Base-by-base conservation (phyloP, 1,140 invertebrate genomes). In the Chelonus insularis region DNA sequence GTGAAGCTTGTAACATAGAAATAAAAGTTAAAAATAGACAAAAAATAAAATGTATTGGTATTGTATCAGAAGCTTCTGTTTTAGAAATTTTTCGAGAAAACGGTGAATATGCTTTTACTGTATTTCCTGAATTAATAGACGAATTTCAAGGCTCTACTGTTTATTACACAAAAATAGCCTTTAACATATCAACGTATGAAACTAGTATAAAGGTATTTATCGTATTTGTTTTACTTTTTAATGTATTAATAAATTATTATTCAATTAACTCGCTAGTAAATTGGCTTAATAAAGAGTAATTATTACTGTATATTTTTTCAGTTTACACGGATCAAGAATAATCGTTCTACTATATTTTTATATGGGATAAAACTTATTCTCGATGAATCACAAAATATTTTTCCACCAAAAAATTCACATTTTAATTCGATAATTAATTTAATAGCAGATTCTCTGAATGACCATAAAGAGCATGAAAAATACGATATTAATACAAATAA, bases 21-120 rank as follows among this genome's bases (percentile, higher is more conserved):
- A 77, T 81, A 32, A 75, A 76, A 55, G 14, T 79, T 39, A 73
- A 47, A 12, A 76, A 77, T 54, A 60, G 65, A 57, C 66, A 76
- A 50, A 79, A 52, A 60, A 80, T 82, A 60, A 65, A 66, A 11
- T 64, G 67, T 5, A 73, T 82, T 14, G 72, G 71, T 39, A 51
- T 81, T 48, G 74, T 78, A 12, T 81, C 80, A 4, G 80, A 81
- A 66, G 77, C 75, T 16, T 73, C 70, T 11, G 71, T 81, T 14
- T 61, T 83, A 58, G 82, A 83, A 67, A 73, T 83, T 67, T 82
- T 78, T 47, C 82, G 81, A 57, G 71, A 82, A 64, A 78, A 54
- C 64, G 79, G 75, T 25, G 81, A 82, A 69, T 83, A 82, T 64
- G 66, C 74, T 18, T 70, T 62, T 23, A 82, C 81, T 11, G 21